phyloP scores from a whole-genome alignment of 2,797 vertebrate species.

The Premnoplex brunnescens region DNA sequence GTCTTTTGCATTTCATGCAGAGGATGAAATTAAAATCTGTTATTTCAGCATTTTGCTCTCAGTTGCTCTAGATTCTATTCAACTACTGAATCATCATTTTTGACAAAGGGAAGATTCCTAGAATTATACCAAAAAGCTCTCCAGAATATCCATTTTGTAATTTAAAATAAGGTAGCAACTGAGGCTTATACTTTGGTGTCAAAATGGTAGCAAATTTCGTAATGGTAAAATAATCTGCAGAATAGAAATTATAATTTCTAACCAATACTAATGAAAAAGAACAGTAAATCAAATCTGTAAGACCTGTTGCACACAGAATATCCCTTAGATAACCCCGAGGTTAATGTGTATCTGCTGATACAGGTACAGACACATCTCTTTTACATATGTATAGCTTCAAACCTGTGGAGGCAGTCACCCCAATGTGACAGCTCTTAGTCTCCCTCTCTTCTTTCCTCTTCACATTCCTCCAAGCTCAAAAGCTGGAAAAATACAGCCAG shows the following conservation, averaged over 20 bases:
- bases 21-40: neutral
- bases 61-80: neutral
- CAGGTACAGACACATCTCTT: neutral
- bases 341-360: neutral
- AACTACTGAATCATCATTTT: neutral
- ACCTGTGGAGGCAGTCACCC: neutral
- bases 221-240: neutral
- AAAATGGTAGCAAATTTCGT: neutral
- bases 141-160: neutral
- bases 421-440: neutral
- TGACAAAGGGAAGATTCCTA: neutral
- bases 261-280: neutral
- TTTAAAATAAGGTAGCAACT: neutral
- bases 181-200: neutral
- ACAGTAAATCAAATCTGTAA: neutral
- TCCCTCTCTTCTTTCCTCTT: neutral
- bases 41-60: neutral
- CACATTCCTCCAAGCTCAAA: neutral
- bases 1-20: rapidly evolving
- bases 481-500: neutral
- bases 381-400: neutral
- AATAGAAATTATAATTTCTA: neutral
- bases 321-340: neutral
- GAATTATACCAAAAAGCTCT: neutral
- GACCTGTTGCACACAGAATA: neutral